Conservation (phyloP, 2,113 vertebrate genomes). For the Antechinus flavipes region DNA sequence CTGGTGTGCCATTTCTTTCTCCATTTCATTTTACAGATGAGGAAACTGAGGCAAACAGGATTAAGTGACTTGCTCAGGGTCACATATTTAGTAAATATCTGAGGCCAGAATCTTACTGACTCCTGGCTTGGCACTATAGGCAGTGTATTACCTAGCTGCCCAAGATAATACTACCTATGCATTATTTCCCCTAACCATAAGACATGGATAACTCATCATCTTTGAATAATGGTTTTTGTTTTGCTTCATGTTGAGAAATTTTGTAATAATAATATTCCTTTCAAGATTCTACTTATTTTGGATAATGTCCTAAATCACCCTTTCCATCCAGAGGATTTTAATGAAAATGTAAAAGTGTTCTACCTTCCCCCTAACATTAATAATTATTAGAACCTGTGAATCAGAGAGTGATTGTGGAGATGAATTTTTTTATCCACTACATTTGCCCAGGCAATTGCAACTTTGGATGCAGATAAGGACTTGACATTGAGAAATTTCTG, state of each 20-base stretch:
- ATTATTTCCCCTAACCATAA: not conserved
- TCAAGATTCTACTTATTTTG: not conserved
- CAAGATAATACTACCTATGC: not conserved
- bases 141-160: too few species aligned
- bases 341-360: not conserved
- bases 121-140: too few species aligned
- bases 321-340: not conserved
- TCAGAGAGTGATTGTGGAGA: not conserved
- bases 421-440: not conserved
- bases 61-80: too few species aligned
- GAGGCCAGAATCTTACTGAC: too few species aligned
- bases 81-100: too few species aligned
- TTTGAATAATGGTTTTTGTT: not conserved
- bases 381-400: not conserved
- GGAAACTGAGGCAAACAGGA: too few species aligned
- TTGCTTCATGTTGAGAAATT: not conserved
- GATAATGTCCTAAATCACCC: not conserved
- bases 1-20: too few species aligned
- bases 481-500: not conserved
- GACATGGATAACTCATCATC: not conserved
- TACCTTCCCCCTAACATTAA: not conserved
- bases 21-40: too few species aligned
- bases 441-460: not conserved
- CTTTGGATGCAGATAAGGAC: not conserved
- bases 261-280: not conserved